A percentile compares a stretch with the other conserved stretches of the same genome.
phyloP scores from a whole-genome alignment of 1,140 invertebrate species.

The Brachionus plicatilis region DNA sequence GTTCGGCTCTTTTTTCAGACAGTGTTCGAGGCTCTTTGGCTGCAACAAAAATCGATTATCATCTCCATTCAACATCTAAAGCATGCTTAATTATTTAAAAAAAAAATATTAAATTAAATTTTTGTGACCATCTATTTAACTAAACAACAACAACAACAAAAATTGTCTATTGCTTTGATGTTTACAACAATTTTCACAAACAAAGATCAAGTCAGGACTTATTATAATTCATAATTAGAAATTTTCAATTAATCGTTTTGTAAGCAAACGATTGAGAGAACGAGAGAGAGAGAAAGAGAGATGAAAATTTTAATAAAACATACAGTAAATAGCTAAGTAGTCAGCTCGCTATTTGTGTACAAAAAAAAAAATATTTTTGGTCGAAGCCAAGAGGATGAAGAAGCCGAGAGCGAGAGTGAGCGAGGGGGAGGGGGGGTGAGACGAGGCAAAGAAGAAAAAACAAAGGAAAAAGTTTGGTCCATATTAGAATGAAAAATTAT shows the following conservation, averaged over 20 bases:
- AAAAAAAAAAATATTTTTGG: neutral
- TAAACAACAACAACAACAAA: no score
- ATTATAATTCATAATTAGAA: neutral
- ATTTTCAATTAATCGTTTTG: neutral
- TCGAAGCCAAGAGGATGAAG: constrained; percentile 27
- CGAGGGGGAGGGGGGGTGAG: no score
- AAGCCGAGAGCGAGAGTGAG: neutral
- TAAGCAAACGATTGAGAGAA: neutral
- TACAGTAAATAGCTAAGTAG: neutral
- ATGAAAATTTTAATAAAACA: constrained; percentile 20
- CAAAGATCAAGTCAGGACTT: neutral
- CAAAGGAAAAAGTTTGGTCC: neutral
- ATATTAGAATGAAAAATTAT: constrained; percentile 20
- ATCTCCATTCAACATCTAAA: no score
- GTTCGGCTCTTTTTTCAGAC: no score
- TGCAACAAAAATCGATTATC: no score
- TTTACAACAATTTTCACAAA: neutral
- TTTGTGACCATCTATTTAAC: no score
- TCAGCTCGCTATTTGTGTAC: neutral
- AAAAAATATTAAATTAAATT: no score
- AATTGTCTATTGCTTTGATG: no score
- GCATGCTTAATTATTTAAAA: no score
- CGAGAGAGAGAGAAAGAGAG: neutral
- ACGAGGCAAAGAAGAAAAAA: neutral
- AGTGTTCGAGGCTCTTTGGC: no score